These are phyloP conservation scores for Tricholauxania praeusta DNA, from an alignment of 2,888 invertebrate species.

Conservation along the genomic window DNA sequence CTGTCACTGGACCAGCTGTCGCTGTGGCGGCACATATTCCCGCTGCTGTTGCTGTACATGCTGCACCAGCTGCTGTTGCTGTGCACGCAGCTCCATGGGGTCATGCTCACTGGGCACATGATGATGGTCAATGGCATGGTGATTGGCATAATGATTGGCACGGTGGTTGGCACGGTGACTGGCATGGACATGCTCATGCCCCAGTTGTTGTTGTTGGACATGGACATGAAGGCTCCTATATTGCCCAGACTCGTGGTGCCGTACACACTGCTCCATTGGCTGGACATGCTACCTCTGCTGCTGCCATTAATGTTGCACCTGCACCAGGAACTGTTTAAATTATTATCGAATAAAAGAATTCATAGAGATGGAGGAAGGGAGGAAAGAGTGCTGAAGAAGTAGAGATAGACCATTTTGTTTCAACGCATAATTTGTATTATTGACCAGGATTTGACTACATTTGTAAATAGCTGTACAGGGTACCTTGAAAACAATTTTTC, in stretches of 20 bases:
- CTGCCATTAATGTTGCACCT: conserved; percentile 64
- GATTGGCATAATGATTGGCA: conserved; percentile 8
- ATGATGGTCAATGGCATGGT: conserved; percentile 18
- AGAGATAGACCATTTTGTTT: background rate
- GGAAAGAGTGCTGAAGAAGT: conserved; percentile 3
- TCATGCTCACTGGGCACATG: conserved; percentile 40
- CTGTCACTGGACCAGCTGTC: conserved; percentile 52
- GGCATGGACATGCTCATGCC: conserved; percentile 36
- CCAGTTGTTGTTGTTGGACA: conserved; percentile 48
- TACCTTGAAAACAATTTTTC: background rate
- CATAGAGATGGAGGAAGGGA: conserved; percentile 8
- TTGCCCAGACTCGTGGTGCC: conserved; percentile 67
- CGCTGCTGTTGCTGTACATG: conserved; percentile 47
- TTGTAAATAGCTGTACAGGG: conserved; percentile 7
- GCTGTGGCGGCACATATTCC: conserved; percentile 42
- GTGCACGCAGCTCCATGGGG: conserved; percentile 35
- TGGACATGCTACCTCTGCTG: conserved; percentile 65
- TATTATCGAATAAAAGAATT: conserved; percentile 1
- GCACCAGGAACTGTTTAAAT: conserved; percentile 64
- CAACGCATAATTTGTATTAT: conserved; percentile 19
- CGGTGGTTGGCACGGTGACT: conserved; percentile 28
- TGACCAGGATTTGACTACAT: conserved; percentile 3
- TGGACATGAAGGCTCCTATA: conserved; percentile 65
- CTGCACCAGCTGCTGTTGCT: conserved; percentile 47
- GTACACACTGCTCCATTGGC: conserved; percentile 66